Evolutionary conservation across 37 sponge, comb jelly and placozoan species (phyloP).

Genomic region (Cladorhizidae sp.): DNA sequence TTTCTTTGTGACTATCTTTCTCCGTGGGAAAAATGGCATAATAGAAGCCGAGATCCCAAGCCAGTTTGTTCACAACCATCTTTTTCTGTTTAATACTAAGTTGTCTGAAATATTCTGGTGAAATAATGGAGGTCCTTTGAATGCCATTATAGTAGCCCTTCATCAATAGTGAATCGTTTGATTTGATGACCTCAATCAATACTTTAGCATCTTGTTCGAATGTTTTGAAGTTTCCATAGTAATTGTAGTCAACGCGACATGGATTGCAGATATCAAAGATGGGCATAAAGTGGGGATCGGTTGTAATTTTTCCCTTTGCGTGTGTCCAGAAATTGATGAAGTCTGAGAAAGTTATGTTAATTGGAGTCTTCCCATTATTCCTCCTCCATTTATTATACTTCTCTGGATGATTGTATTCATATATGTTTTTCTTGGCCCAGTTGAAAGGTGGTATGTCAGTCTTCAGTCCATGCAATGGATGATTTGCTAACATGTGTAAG

Average conservation of each 20-base stretch:
- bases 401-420: slow-evolving; percentile 14
- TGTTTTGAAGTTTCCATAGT: slow-evolving; percentile 40
- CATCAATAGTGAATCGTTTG: neutral
- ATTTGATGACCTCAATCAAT: slow-evolving; percentile 5
- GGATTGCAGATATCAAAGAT: slow-evolving; percentile 26
- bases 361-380: neutral
- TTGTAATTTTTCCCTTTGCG: neutral
- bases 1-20: slow-evolving; percentile 13
- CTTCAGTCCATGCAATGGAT: slow-evolving; percentile 5
- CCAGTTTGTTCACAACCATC: neutral
- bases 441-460: slow-evolving; percentile 16
- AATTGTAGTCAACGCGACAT: slow-evolving; percentile 31
- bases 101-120: neutral
- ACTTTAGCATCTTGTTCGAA: slow-evolving; percentile 26
- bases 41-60: slow-evolving; percentile 18
- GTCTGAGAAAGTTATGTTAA: slow-evolving; percentile 24
- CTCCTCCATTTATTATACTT: slow-evolving; percentile 11
- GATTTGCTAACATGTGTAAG: neutral
- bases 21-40: slow-evolving; percentile 15
- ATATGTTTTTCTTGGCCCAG: slow-evolving; percentile 20
- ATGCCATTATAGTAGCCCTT: neutral
- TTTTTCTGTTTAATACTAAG: neutral
- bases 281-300: slow-evolving; percentile 35
- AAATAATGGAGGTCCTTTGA: neutral
- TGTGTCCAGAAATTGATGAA: slow-evolving; percentile 30